Percentiles rank a stretch among this genome's conserved stretches.
Evolutionary conservation across 23 tunicate species (phyloP).

Genomic region (Trididemnum miniatum): DNA sequence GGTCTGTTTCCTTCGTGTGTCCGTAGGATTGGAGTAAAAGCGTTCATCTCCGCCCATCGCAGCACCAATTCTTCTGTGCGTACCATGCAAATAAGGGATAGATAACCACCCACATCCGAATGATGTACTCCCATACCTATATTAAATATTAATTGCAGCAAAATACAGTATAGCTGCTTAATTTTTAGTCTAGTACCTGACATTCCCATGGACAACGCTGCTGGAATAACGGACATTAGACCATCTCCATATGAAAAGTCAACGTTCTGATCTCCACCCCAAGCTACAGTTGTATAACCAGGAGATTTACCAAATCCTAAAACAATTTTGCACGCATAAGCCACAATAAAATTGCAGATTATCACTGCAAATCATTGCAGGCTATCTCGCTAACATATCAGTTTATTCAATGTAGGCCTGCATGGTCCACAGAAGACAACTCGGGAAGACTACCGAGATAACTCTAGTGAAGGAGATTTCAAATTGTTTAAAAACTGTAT

Average conservation of each 20-base stretch:
- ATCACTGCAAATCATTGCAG: too few relatives aligned
- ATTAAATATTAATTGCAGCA: too few relatives aligned
- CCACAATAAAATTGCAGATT: too few relatives aligned
- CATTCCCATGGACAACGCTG: constrained; percentile 95
- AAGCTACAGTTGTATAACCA: constrained; percentile 60
- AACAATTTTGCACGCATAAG: too few relatives aligned
- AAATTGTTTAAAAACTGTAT: too few relatives aligned
- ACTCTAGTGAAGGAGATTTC: too few relatives aligned
- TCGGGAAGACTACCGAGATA: too few relatives aligned
- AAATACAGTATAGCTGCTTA: too few relatives aligned
- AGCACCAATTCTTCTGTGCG: constrained; percentile 86
- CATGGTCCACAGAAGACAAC: too few relatives aligned
- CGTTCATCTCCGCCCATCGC: constrained; percentile 89
- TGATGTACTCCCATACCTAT: constrained; percentile 97
- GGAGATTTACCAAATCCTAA: constrained; percentile 88
- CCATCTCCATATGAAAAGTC: constrained; percentile 96
- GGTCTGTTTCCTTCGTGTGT: constrained; percentile 99
- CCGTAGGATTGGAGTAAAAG: constrained; percentile 85
- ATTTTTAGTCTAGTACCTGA: too few relatives aligned
- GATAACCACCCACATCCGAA: constrained; percentile 94
- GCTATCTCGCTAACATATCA: too few relatives aligned
- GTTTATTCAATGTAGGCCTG: too few relatives aligned
- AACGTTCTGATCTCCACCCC: constrained; percentile 99
- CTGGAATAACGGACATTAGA: constrained; percentile 86
- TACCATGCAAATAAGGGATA: constrained; percentile 78